A percentile compares a stretch with the other conserved stretches of the same genome.
Conservation (phyloP, 2,888 invertebrate species). For the Andricus quercusramuli region DNA sequence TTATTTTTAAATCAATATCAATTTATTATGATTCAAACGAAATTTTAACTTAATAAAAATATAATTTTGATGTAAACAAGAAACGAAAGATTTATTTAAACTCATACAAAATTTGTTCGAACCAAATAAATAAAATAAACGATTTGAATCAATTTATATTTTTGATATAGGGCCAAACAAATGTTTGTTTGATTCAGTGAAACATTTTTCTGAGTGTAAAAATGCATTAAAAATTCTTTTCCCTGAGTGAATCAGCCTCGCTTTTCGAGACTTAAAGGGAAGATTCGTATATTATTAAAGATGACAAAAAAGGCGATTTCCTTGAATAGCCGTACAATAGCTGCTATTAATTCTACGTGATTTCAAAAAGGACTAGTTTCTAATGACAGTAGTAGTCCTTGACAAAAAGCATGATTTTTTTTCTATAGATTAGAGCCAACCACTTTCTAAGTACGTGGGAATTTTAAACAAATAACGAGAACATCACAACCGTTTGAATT, state of each 20-base stretch:
- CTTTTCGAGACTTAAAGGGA: neutral
- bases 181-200: too few relatives aligned
- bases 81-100: too few relatives aligned
- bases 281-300: neutral
- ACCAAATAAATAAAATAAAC: too few relatives aligned
- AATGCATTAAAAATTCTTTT: too few relatives aligned
- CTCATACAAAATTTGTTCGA: too few relatives aligned
- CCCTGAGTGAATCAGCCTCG: neutral
- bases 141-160: too few relatives aligned
- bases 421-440: constrained; percentile 4
- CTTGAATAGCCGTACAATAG: neutral
- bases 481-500: constrained; percentile 47
- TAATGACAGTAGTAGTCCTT: neutral
- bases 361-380: constrained; percentile 12
- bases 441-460: constrained; percentile 27
- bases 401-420: constrained; percentile 7
- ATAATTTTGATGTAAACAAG: too few relatives aligned
- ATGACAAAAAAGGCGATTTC: neutral
- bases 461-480: constrained; percentile 12
- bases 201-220: too few relatives aligned
- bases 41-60: too few relatives aligned
- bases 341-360: neutral
- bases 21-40: too few relatives aligned
- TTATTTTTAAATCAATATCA: too few relatives aligned
- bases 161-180: too few relatives aligned